These are phyloP conservation scores for Tiphia femorata DNA, from an alignment of 2,888 invertebrate genomes.

Conservation along the genomic window DNA sequence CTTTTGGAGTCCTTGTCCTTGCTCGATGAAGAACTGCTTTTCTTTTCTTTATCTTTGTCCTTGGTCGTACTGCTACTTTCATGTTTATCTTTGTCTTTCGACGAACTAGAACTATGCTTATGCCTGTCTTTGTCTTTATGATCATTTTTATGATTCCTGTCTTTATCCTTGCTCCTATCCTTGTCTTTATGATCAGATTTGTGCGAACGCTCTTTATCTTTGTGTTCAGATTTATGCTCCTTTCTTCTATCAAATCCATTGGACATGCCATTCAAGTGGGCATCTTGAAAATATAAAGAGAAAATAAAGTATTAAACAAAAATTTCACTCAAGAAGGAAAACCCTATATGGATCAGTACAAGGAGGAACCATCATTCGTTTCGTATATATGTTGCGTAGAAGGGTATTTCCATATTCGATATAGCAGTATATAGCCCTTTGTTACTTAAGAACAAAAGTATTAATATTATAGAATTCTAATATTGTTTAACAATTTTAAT, in stretches of 20 bases:
- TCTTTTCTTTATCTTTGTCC: conserved; percentile 69
- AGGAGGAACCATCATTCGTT: too few species aligned
- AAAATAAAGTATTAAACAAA: conserved; percentile 1
- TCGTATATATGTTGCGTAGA: too few species aligned
- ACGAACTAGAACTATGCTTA: conserved; percentile 61
- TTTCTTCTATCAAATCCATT: conserved; percentile 79
- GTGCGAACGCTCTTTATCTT: conserved; percentile 69
- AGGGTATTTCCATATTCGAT: too few species aligned
- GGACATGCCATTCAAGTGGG: conserved; percentile 83
- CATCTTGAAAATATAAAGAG: conserved; percentile 49
- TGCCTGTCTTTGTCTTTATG: conserved; percentile 77
- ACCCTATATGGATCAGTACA: too few species aligned
- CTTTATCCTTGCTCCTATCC: conserved; percentile 75
- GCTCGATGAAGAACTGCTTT: conserved; percentile 71
- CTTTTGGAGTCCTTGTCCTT: conserved; percentile 68
- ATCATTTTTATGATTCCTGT: conserved; percentile 66
- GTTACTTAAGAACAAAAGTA: too few species aligned
- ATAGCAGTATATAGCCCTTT: too few species aligned
- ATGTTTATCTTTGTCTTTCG: conserved; percentile 66
- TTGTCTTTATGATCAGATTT: conserved; percentile 69
- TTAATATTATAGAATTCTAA: too few species aligned
- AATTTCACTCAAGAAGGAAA: too few species aligned
- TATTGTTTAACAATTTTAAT: too few species aligned
- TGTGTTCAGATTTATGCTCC: conserved; percentile 73
- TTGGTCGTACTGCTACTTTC: conserved; percentile 67